Evolutionary conservation across 1,140 invertebrate species (phyloP).

Genomic region (Camponotus vicinus): DNA sequence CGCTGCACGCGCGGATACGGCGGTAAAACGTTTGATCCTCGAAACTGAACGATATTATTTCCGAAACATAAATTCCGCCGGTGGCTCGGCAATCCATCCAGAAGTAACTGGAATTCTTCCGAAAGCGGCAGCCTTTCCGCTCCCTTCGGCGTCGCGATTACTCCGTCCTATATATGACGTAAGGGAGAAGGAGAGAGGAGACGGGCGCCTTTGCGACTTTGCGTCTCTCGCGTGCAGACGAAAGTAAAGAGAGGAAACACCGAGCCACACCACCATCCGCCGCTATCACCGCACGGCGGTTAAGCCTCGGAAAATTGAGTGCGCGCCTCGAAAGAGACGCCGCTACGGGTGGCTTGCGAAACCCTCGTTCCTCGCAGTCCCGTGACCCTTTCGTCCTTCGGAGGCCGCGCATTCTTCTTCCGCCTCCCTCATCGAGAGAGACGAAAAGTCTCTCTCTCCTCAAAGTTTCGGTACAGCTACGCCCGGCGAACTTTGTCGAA

Average conservation of each 20-base stretch:
- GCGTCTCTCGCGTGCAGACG: slow-evolving; percentile 65
- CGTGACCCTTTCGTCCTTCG: slow-evolving; percentile 21
- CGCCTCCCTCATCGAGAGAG: neutral
- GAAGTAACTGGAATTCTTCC: slow-evolving; percentile 50
- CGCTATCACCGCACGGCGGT: slow-evolving; percentile 56
- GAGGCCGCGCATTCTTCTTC: slow-evolving; percentile 23
- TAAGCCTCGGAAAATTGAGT: slow-evolving; percentile 85
- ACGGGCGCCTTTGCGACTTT: slow-evolving; percentile 54
- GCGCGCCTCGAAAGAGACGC: slow-evolving; percentile 72
- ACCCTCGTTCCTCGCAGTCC: neutral
- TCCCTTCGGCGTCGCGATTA: slow-evolving; percentile 19
- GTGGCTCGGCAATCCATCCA: slow-evolving; percentile 26
- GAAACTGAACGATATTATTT: slow-evolving; percentile 52
- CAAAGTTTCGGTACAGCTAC: slow-evolving; percentile 57
- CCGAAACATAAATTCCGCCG: slow-evolving; percentile 49
- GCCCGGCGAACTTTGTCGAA: slow-evolving; percentile 29
- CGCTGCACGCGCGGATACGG: slow-evolving; percentile 1
- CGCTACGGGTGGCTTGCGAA: slow-evolving; percentile 36
- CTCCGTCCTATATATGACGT: neutral
- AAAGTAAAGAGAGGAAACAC: slow-evolving; percentile 63
- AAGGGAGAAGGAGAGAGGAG: slow-evolving; percentile 30
- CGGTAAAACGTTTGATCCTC: slow-evolving; percentile 41
- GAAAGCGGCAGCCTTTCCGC: neutral
- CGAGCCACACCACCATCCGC: slow-evolving; percentile 21
- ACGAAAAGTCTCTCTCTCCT: slow-evolving; percentile 36